phyloP scores from a whole-genome alignment of 2,888 invertebrate species.

The Drosophila vallismaia region DNA sequence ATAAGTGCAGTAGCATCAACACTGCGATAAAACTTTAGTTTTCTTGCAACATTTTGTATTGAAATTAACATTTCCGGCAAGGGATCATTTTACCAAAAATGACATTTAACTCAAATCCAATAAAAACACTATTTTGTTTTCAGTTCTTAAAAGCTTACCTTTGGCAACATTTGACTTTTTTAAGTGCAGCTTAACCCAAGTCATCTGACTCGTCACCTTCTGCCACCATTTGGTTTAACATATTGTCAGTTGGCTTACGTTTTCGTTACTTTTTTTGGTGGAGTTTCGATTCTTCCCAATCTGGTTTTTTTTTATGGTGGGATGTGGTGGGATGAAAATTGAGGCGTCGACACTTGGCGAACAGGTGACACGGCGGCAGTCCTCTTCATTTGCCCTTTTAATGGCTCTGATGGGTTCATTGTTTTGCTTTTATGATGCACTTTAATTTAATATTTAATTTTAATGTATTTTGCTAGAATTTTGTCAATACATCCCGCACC shows the following conservation, averaged over 20 bases:
- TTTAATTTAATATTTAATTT: conserved; percentile 82
- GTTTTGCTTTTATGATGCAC: conserved; percentile 71
- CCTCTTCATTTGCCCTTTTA: conserved; percentile 2
- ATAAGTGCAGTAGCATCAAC: conserved; percentile 35
- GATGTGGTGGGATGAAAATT: conserved; percentile 33
- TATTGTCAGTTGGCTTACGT: conserved; percentile 51
- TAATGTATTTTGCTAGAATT: conserved; percentile 54
- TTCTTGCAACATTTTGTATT: background rate
- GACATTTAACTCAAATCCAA: background rate
- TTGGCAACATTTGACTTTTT: too few species aligned
- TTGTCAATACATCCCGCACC: too few species aligned
- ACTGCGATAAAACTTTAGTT: conserved; percentile 3
- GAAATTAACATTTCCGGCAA: background rate
- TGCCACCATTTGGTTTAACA: conserved; percentile 47
- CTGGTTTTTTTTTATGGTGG: conserved; percentile 7
- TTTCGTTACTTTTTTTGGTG: conserved; percentile 19
- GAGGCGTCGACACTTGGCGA: conserved; percentile 41
- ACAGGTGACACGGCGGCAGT: conserved; percentile 28
- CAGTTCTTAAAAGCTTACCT: too few species aligned
- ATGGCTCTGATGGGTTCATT: conserved; percentile 51
- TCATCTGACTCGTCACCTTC: conserved; percentile 25
- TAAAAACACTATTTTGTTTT: too few species aligned
- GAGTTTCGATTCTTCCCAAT: conserved; percentile 4
- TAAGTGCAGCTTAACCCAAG: conserved; percentile 30
- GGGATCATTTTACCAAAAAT: background rate